These are phyloP conservation scores for Colletes gigas DNA, from an alignment of 1,140 invertebrate species.

Conservation along the genomic window DNA sequence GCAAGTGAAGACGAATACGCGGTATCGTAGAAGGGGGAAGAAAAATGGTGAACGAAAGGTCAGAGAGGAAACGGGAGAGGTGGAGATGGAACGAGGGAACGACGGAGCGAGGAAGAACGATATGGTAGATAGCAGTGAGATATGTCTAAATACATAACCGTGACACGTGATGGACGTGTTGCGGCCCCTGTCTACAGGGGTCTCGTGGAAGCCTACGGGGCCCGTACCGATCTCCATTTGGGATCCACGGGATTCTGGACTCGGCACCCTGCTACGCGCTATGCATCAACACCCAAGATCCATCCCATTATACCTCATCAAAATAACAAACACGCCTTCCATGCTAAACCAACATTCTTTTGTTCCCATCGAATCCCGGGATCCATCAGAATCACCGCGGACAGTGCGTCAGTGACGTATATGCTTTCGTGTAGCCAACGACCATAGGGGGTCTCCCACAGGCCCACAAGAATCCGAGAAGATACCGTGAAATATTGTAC, in stretches of 20 bases:
- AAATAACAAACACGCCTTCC: constrained; percentile 79
- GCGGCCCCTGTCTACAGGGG: constrained; percentile 76
- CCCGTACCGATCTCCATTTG: constrained; percentile 44
- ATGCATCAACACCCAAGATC: constrained; percentile 80
- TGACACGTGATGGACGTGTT: constrained; percentile 79
- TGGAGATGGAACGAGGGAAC: constrained; percentile 19
- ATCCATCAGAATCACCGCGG: constrained; percentile 78
- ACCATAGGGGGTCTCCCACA: constrained; percentile 28
- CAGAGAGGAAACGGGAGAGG: constrained; percentile 7
- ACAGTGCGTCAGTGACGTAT: constrained; percentile 62
- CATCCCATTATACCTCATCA: constrained; percentile 79
- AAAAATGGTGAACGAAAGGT: constrained; percentile 39
- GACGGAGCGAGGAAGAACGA: constrained; percentile 47
- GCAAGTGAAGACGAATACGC: constrained; percentile 42
- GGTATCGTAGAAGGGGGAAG: constrained; percentile 30
- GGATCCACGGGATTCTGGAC: constrained; percentile 52
- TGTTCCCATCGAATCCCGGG: constrained; percentile 72
- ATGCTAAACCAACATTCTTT: constrained; percentile 79
- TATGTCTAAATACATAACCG: constrained; percentile 78
- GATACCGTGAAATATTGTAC: constrained; percentile 56
- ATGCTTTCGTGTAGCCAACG: constrained; percentile 41
- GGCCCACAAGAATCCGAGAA: constrained; percentile 34
- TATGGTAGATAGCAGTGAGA: constrained; percentile 68
- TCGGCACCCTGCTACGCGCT: constrained; percentile 78
- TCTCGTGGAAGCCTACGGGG: constrained; percentile 63